These are phyloP conservation scores for Sterna hirundo DNA, from an alignment of 2,113 vertebrate genomes.

Conservation along the genomic window DNA sequence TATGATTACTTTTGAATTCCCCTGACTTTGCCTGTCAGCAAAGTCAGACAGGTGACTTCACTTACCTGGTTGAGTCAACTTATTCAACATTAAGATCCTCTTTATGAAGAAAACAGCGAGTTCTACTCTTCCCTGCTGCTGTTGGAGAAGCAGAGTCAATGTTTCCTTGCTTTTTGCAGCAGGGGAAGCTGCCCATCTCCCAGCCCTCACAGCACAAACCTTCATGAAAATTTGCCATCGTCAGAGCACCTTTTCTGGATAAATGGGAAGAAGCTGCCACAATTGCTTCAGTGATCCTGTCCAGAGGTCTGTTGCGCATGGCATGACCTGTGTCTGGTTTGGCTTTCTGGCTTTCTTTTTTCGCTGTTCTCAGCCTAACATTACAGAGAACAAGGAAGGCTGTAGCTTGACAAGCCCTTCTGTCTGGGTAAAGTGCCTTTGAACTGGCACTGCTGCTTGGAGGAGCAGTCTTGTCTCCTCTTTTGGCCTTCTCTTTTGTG, in stretches of 20 bases:
- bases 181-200: neutral
- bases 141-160: neutral
- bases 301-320: neutral
- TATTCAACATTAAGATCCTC: neutral
- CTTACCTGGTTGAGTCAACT: neutral
- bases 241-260: neutral
- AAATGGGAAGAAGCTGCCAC: neutral
- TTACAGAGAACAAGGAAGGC: neutral
- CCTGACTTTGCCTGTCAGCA: neutral
- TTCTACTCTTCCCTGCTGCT: neutral
- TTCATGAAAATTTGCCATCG: neutral
- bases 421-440: neutral
- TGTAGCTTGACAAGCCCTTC: neutral
- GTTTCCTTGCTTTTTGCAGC: neutral
- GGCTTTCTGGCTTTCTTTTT: neutral
- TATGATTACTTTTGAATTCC: neutral
- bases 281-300: neutral
- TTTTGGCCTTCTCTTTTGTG: neutral
- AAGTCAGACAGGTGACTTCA: neutral
- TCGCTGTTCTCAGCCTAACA: neutral
- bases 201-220: rapidly evolving
- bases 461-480: neutral
- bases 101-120: neutral
- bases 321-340: neutral
- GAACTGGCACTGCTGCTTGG: neutral